Percentiles rank a stretch among this genome's conserved stretches.
Evolutionary conservation across 2,888 invertebrate species (phyloP).

Genomic region (Argyresthia goedartella): DNA sequence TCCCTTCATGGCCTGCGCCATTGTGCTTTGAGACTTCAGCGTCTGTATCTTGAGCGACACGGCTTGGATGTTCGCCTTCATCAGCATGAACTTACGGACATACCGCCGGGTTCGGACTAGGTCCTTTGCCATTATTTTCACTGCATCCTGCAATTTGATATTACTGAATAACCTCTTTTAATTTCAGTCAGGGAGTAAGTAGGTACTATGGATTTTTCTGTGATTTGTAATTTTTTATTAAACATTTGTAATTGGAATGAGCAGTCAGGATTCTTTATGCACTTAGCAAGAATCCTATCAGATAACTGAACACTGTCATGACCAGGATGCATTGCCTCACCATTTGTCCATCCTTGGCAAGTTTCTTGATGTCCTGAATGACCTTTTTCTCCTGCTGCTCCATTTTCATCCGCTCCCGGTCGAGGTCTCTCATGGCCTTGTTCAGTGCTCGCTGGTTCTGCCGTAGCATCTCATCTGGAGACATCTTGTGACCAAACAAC

Average conservation of each 20-base stretch:
- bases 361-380: slow-evolving; percentile 97
- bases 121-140: slow-evolving; percentile 99
- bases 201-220: background rate
- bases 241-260: no score
- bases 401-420: slow-evolving; percentile 94
- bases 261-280: no score
- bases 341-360: slow-evolving; percentile 99
- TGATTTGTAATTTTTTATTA: background rate
- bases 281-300: no score
- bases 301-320: no score
- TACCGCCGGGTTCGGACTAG: slow-evolving; percentile 95
- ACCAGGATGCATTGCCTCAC: slow-evolving; percentile 59
- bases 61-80: slow-evolving; percentile 99
- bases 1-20: slow-evolving; percentile 99
- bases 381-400: slow-evolving; percentile 99
- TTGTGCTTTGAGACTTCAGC: slow-evolving; percentile 96
- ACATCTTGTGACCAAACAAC: slow-evolving; percentile 96
- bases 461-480: slow-evolving; percentile 97
- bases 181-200: background rate
- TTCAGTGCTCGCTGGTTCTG: slow-evolving; percentile 98
- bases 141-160: slow-evolving; percentile 92
- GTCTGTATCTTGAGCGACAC: slow-evolving; percentile 98
- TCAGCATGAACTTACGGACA: slow-evolving; percentile 98
- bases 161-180: no score
- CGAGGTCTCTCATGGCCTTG: slow-evolving; percentile 98